Evolutionary conservation across 1,140 invertebrate species (phyloP).

Genomic region (Apis dorsata): DNA sequence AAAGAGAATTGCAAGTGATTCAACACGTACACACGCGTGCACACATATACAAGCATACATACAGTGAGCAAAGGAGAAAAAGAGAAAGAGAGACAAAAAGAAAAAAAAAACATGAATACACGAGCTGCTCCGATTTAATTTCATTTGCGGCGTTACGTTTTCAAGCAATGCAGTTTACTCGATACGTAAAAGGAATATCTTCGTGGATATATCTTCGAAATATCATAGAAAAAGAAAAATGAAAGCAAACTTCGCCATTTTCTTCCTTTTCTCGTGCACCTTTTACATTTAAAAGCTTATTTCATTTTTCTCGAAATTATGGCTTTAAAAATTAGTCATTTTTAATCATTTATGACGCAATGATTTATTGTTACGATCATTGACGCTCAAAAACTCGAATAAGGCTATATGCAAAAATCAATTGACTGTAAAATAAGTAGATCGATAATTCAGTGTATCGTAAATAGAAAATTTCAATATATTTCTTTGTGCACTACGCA

Average conservation of each 20-base stretch:
- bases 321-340: neutral
- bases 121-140: constrained; percentile 20
- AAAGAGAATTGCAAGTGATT: constrained; percentile 15
- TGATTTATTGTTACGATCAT: constrained; percentile 8
- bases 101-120: neutral
- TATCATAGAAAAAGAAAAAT: no score
- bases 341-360: neutral
- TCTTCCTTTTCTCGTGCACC: neutral
- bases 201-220: neutral
- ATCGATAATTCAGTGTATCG: neutral
- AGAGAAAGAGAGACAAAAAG: neutral
- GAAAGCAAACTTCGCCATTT: neutral
- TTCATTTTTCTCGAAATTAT: neutral
- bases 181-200: neutral
- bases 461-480: neutral
- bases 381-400: neutral
- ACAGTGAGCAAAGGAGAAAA: neutral
- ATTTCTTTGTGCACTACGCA: neutral
- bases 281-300: neutral
- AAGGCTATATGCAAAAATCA: neutral
- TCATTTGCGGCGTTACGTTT: neutral
- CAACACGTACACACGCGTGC: no score
- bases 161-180: neutral
- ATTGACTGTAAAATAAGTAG: constrained; percentile 11
- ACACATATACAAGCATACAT: neutral